Evolutionary conservation across 2,797 vertebrate species (phyloP).

Genomic region (Acanthopagrus latus): DNA sequence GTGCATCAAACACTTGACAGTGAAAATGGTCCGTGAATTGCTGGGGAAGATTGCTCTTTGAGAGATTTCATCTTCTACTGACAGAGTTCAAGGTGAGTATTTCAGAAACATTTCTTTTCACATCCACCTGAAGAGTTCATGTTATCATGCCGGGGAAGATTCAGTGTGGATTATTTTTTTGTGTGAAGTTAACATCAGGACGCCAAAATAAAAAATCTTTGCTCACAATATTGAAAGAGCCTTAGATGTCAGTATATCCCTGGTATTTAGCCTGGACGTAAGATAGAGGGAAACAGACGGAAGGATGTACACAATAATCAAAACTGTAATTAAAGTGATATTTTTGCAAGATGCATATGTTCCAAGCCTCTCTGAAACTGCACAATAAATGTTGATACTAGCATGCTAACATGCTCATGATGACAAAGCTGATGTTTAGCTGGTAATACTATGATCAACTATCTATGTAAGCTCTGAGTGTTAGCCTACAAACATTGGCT

Average conservation of each 20-base stretch:
- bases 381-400: background rate
- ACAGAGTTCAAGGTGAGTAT: slow-evolving; percentile 18
- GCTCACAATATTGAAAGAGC: background rate
- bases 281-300: background rate
- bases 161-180: background rate
- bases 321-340: background rate
- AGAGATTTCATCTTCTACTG: slow-evolving; percentile 12
- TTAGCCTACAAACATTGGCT: background rate
- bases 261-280: background rate
- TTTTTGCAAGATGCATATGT: background rate
- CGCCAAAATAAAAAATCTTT: background rate
- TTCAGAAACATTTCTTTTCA: slow-evolving; percentile 22
- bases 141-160: background rate
- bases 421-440: background rate
- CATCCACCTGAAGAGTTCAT: slow-evolving; percentile 2
- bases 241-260: background rate
- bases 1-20: slow-evolving; percentile 49
- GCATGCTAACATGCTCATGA: background rate
- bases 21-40: slow-evolving; percentile 36
- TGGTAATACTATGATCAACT: background rate
- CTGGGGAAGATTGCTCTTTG: slow-evolving; percentile 31
- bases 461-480: too few species aligned
- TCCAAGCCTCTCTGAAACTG: background rate
- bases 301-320: too few species aligned
- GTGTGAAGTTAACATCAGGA: background rate